phyloP scores from a whole-genome alignment of 2,797 vertebrate species.

The Diglossa cyanea region DNA sequence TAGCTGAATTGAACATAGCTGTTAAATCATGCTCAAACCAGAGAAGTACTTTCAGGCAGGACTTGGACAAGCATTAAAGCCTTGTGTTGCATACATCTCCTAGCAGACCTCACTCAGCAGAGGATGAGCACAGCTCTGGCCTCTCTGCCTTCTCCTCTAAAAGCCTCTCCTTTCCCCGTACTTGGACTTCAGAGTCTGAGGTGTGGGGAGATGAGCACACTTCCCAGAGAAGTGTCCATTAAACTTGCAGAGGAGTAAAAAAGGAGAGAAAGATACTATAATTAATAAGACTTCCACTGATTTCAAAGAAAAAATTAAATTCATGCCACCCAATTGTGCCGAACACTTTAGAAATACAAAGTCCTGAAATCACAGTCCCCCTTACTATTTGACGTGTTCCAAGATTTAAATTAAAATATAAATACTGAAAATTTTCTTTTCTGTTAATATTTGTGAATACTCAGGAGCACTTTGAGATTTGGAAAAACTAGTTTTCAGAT shows the following conservation, averaged over 20 bases:
- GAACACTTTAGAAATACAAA: background rate
- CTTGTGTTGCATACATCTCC: background rate
- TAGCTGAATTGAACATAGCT: background rate
- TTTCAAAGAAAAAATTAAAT: background rate
- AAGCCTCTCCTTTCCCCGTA: accelerated
- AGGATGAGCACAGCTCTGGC: background rate
- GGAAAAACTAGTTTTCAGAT: conserved; percentile 6
- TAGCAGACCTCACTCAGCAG: background rate
- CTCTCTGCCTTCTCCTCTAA: background rate
- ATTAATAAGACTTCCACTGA: background rate
- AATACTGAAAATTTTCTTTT: background rate
- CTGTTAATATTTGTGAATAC: conserved; percentile 4
- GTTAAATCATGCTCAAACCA: background rate
- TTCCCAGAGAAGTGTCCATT: background rate
- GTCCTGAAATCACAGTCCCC: background rate
- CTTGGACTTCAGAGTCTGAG: background rate
- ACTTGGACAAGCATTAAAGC: background rate
- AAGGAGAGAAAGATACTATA: background rate
- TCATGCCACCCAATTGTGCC: background rate
- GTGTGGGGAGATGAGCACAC: background rate
- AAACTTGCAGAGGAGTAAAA: background rate
- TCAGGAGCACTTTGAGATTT: conserved; percentile 2
- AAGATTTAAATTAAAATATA: background rate
- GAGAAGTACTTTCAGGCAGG: background rate
- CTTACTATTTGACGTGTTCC: background rate